Conservation (phyloP, 1,140 invertebrate genomes). For the Ladona fulva region DNA sequence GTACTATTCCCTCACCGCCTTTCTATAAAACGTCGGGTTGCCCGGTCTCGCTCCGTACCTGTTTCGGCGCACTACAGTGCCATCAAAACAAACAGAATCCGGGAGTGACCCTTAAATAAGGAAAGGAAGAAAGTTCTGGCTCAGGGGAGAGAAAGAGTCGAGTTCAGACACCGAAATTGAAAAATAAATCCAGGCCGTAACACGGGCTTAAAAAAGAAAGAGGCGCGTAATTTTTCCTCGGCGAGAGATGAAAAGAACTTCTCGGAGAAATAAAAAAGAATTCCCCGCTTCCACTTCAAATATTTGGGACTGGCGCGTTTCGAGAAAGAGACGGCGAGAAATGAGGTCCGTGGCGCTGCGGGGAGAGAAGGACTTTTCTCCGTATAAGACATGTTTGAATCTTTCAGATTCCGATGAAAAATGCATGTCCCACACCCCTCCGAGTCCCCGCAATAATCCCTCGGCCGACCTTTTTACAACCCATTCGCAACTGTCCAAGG, state of each 20-base stretch:
- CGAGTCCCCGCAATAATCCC: background rate
- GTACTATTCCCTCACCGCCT: too few species aligned
- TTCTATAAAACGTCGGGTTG: too few species aligned
- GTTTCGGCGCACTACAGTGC: background rate
- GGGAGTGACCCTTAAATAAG: background rate
- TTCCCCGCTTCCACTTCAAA: background rate
- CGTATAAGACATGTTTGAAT: background rate
- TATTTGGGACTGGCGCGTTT: background rate
- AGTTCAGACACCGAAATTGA: background rate
- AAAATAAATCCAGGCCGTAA: background rate
- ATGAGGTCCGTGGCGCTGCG: background rate
- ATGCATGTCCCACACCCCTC: background rate
- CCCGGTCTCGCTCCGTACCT: too few species aligned
- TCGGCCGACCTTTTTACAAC: background rate
- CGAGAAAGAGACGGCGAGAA: too few species aligned
- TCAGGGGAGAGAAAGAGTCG: background rate
- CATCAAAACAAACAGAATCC: background rate
- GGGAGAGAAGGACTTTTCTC: background rate
- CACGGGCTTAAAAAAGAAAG: background rate
- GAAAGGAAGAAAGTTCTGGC: background rate
- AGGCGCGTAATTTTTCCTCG: background rate
- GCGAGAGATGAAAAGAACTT: background rate
- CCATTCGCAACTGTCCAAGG: background rate
- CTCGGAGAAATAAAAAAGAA: background rate
- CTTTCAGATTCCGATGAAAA: slow-evolving; percentile 9